phyloP scores from a whole-genome alignment of 1,140 invertebrate species.

The Adoxophyes honmai region DNA sequence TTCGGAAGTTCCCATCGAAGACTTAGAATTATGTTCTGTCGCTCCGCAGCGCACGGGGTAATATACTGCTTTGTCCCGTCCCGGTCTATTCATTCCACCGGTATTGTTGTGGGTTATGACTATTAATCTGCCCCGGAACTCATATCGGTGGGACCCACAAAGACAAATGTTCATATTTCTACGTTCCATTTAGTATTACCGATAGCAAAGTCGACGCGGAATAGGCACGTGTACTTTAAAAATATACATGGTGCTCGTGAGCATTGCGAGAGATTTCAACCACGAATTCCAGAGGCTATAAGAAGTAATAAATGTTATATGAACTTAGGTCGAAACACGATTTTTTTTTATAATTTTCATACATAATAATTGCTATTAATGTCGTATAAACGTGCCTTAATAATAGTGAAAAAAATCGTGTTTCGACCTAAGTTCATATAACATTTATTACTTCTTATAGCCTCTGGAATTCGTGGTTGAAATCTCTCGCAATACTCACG shows the following conservation, averaged over 20 bases:
- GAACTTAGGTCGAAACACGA: no score
- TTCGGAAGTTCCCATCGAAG: not conserved
- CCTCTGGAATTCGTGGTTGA: not conserved
- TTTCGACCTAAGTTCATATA: no score
- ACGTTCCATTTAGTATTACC: not conserved
- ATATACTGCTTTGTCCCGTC: slow-evolving; percentile 4
- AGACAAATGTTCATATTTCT: not conserved
- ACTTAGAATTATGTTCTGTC: not conserved
- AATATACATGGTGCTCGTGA: no score
- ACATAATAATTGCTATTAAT: no score
- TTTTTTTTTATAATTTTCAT: no score
- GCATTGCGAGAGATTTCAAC: no score
- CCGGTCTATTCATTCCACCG: not conserved
- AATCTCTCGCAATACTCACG: no score
- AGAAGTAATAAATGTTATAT: no score
- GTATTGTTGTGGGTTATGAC: slow-evolving; percentile 9
- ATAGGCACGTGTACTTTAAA: not conserved
- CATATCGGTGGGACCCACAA: not conserved
- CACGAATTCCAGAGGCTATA: no score
- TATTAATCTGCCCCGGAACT: slow-evolving; percentile 4
- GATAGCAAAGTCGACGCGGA: not conserved
- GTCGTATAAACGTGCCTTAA: no score
- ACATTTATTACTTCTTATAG: not conserved
- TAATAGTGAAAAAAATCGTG: no score
- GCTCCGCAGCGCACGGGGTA: not conserved